phyloP scores from a whole-genome alignment of 2,113 vertebrate species.

The Pedetes capensis region DNA sequence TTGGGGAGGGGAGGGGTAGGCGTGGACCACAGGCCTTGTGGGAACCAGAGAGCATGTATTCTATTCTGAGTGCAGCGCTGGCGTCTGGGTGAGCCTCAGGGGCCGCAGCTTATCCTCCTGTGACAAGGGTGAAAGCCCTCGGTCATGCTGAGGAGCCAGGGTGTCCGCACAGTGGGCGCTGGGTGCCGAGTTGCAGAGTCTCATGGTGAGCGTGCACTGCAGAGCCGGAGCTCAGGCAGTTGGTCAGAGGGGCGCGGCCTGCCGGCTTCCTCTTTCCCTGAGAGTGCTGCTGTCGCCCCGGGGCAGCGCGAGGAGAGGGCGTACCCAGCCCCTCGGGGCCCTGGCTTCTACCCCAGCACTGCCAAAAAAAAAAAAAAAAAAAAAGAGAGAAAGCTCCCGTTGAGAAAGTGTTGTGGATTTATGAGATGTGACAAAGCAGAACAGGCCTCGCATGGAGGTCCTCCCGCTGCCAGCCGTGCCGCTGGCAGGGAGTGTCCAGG shows the following conservation, averaged over 20 bases:
- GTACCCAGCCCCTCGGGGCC: background rate
- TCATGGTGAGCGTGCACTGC: too few species aligned
- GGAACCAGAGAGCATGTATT: background rate
- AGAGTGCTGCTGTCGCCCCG: background rate
- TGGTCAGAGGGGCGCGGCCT: too few species aligned
- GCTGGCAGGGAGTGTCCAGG: background rate
- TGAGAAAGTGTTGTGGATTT: background rate
- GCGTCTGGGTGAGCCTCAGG: too few species aligned
- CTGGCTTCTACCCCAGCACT: background rate
- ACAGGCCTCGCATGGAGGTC: background rate
- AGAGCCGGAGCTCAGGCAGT: too few species aligned
- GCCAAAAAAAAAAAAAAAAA: background rate
- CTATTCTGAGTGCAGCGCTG: background rate
- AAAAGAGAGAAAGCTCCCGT: background rate
- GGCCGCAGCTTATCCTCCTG: background rate
- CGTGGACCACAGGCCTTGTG: background rate
- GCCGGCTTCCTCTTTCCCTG: background rate
- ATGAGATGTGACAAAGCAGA: background rate
- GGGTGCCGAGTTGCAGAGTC: too few species aligned
- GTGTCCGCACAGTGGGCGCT: accelerated
- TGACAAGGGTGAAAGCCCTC: background rate
- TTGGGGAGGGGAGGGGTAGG: background rate
- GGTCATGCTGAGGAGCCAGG: background rate
- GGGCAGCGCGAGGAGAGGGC: background rate
- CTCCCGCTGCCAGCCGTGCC: accelerated